A percentile compares a stretch with the other conserved stretches of the same genome.
These are phyloP conservation scores for Uromys caudimaculatus DNA, from an alignment of 2,797 vertebrate species.

Conservation along the genomic window DNA sequence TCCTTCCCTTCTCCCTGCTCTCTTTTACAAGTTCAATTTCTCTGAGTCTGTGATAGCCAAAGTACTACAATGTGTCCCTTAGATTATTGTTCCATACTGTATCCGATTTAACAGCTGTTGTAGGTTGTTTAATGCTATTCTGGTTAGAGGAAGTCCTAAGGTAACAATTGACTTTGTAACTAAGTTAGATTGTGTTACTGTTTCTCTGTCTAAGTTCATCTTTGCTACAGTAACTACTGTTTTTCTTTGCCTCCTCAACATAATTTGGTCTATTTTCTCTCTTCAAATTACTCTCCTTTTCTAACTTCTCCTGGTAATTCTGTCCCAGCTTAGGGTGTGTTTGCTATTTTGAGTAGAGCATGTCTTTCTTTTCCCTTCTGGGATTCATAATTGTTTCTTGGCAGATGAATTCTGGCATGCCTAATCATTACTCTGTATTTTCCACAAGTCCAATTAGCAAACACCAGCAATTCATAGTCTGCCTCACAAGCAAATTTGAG, in stretches of 20 bases:
- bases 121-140: not conserved
- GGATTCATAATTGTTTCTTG: constrained; percentile 77
- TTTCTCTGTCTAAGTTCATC: not conserved
- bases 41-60: not conserved
- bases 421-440: constrained; percentile 84
- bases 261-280: constrained; percentile 59
- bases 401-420: constrained; percentile 72
- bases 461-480: constrained; percentile 5
- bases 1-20: accelerated
- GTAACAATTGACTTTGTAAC: constrained; percentile 41
- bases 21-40: constrained; percentile 1
- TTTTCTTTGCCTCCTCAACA: constrained; percentile 12
- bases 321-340: constrained; percentile 18
- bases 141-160: constrained; percentile 35
- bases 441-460: constrained; percentile 82
- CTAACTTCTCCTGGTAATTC: constrained; percentile 27
- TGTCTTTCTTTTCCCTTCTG: constrained; percentile 75
- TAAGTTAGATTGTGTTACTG: not conserved
- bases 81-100: not conserved
- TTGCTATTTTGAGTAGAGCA: constrained; percentile 67
- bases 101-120: not conserved
- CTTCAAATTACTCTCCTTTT: constrained; percentile 5
- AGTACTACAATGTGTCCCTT: not conserved
- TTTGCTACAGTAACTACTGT: not conserved
- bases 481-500: constrained; percentile 56